phyloP scores from a whole-genome alignment of 2,888 invertebrate genomes.

The Leucoma salicis region DNA sequence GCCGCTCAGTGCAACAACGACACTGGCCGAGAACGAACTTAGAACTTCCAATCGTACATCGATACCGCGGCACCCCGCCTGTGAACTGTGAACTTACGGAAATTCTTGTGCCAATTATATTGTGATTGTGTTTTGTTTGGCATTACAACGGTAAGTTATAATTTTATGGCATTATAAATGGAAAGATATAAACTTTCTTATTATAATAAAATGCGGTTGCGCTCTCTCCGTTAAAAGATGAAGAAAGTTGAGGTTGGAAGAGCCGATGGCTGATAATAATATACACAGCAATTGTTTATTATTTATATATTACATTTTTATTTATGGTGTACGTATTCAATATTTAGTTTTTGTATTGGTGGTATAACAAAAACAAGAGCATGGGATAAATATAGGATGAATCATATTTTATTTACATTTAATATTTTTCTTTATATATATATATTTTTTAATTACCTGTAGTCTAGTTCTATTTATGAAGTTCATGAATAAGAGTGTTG shows the following conservation, averaged over 20 bases:
- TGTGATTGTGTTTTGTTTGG: slow-evolving; percentile 58
- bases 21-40: slow-evolving; percentile 76
- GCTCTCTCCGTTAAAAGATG: slow-evolving; percentile 49
- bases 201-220: slow-evolving; percentile 33
- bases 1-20: slow-evolving; percentile 71
- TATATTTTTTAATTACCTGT: no score
- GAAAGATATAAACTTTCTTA: slow-evolving; percentile 40
- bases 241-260: slow-evolving; percentile 53
- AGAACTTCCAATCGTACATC: slow-evolving; percentile 53
- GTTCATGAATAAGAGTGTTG: no score
- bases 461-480: no score
- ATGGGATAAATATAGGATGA: not conserved
- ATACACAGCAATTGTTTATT: slow-evolving; percentile 4
- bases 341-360: not conserved
- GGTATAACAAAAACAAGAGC: not conserved
- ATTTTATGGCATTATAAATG: slow-evolving; percentile 20
- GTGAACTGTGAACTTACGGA: slow-evolving; percentile 70
- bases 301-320: not conserved
- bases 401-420: not conserved
- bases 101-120: slow-evolving; percentile 50
- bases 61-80: slow-evolving; percentile 39
- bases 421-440: not conserved
- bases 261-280: slow-evolving; percentile 34
- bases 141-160: slow-evolving; percentile 46
- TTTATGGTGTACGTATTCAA: not conserved